Evolutionary conservation across 2,888 invertebrate genomes (phyloP), one percentile per base, ranked within the genome.

Genomic region (Blastobasis lacticolella): DNA sequence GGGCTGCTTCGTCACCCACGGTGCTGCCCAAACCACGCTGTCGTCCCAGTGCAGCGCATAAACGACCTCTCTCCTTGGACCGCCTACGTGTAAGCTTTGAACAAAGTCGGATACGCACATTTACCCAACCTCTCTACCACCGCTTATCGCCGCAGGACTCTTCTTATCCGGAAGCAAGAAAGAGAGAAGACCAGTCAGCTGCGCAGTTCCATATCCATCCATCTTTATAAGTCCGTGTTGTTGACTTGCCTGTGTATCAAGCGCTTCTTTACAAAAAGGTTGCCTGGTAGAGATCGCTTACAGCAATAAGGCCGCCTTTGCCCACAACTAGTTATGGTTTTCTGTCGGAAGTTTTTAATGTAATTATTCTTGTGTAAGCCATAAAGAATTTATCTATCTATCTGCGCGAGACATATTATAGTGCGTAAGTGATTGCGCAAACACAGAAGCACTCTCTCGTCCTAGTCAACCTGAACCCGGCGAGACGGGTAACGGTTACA

Each of bases 11-110:
- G 55, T 55, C 57, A 44, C 43, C 10, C 8, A 1, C 36, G 49
- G 56, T 57, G 62, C 58, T 62, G 55, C 57, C 61, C 54, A 58
- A 49, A 49, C 51, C 45, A 8, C 52, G 4, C 54, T 57, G 55
- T 58, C 42, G 9, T 23, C 54, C 56, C 53, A 50, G 6, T 54
- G 50, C 55, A 57, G 37, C 3, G 50, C 46, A 45, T 23, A 56
- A 61, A 50, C 59, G 59, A 59, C 58, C 59, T 58, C 48, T 8
- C 51, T 46, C 52, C 46, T 44, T 1, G 37, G 10, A 37, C 55
- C 56, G 53, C 57, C 53, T 37, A 43, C 40, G 40, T 40, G 40
- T 8, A 40, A 8, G 40, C 40, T 40, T 40, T 40, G 40, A 8
- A 40, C 40, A 40, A 40, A 40, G 40, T 8, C 40, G 40, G 40